Evolutionary conservation across 2,888 invertebrate species (phyloP).

Genomic region (Sycophila texana): DNA sequence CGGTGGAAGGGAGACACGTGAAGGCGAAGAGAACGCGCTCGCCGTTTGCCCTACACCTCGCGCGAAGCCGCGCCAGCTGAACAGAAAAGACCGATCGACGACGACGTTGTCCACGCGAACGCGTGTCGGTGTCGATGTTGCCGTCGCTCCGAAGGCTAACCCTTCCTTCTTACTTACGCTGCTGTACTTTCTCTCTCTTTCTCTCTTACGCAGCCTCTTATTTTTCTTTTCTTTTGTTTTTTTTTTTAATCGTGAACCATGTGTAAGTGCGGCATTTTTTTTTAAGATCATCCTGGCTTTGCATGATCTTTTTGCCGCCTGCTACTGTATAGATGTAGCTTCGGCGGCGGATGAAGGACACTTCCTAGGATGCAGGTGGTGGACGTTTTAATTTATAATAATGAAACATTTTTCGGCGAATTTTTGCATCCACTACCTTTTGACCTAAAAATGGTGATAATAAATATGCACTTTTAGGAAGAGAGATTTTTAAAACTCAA

Average conservation of each 20-base stretch:
- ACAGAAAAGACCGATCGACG: conserved; percentile 37
- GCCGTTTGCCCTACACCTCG: conserved; percentile 39
- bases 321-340: too few species aligned
- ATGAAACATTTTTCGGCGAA: too few species aligned
- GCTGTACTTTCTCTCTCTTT: background rate
- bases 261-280: background rate
- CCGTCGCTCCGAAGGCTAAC: conserved; percentile 11
- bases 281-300: background rate
- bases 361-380: too few species aligned
- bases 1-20: conserved; percentile 35
- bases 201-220: background rate
- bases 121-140: conserved; percentile 36
- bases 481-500: too few species aligned
- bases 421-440: too few species aligned
- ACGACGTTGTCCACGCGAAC: conserved; percentile 66
- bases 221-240: background rate
- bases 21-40: conserved; percentile 57
- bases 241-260: too few species aligned
- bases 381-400: too few species aligned
- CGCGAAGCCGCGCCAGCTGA: conserved; percentile 30
- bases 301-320: background rate
- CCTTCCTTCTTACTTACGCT: conserved; percentile 16
- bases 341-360: too few species aligned
- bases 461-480: too few species aligned
- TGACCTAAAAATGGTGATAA: too few species aligned